A percentile compares a stretch with the other conserved stretches of the same genome.
Conservation (phyloP, 2,888 invertebrate species). For the Agonopterix heracliana region DNA sequence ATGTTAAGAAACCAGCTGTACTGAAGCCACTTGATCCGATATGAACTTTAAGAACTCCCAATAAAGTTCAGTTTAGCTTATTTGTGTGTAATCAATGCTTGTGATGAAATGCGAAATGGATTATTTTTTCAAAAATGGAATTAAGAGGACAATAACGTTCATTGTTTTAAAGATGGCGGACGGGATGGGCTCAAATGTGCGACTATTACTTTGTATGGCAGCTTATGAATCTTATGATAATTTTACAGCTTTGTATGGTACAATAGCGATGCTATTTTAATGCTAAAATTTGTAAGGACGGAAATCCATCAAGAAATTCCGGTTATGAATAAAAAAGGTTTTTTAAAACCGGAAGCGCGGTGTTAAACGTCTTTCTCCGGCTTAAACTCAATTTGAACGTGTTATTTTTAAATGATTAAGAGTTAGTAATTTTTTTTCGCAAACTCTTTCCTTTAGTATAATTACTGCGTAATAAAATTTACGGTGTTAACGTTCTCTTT, state of each 20-base stretch:
- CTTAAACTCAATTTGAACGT: conserved; percentile 13
- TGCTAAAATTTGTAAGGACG: conserved; percentile 38
- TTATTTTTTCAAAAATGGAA: conserved; percentile 76
- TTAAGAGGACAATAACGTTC: conserved; percentile 75
- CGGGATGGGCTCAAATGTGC: conserved; percentile 58
- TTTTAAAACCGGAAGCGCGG: conserved; percentile 40
- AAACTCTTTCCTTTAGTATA: no score
- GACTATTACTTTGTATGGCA: conserved; percentile 59
- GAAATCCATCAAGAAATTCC: conserved; percentile 47
- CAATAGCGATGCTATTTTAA: conserved; percentile 48
- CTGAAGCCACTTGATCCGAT: background rate
- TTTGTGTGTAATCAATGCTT: conserved; percentile 49
- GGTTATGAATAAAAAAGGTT: conserved; percentile 36
- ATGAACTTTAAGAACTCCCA: no score
- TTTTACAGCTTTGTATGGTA: conserved; percentile 54
- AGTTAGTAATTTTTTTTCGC: no score
- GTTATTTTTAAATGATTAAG: no score
- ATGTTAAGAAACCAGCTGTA: conserved; percentile 55
- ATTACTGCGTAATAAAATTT: no score
- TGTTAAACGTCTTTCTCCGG: conserved; percentile 34
- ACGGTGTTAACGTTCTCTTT: no score
- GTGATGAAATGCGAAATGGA: conserved; percentile 73
- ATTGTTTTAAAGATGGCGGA: conserved; percentile 74
- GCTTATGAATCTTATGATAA: conserved; percentile 50
- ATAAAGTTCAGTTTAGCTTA: conserved; percentile 3